Evolutionary conservation across 2,888 invertebrate genomes (phyloP).

Genomic region (Rutpela maculata): DNA sequence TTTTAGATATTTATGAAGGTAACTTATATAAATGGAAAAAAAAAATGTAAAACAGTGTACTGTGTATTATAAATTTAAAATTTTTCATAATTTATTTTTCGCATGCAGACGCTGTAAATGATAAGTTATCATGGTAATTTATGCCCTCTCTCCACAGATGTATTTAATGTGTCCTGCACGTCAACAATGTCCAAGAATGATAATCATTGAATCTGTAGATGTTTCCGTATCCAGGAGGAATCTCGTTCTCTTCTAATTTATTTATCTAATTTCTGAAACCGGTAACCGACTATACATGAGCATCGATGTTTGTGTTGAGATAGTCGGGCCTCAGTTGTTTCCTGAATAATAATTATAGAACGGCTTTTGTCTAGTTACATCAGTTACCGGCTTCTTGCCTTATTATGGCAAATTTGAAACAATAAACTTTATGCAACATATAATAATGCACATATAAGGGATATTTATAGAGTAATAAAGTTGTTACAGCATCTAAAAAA

Average conservation of each 20-base stretch:
- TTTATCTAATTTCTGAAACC: conserved; percentile 34
- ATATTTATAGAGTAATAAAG: conserved; percentile 49
- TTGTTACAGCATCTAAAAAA: conserved; percentile 24
- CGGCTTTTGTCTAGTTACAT: conserved; percentile 37
- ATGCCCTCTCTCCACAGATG: background rate
- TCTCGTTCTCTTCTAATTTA: conserved; percentile 37
- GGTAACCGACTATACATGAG: conserved; percentile 38
- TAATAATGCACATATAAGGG: conserved; percentile 52
- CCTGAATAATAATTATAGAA: conserved; percentile 41
- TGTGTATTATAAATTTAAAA: too few relatives aligned
- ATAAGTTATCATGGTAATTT: background rate
- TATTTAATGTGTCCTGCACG: background rate
- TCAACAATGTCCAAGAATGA: conserved; percentile 7
- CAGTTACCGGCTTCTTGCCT: conserved; percentile 42
- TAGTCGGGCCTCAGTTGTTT: conserved; percentile 38
- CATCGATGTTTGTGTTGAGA: conserved; percentile 39
- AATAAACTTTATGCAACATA: conserved; percentile 46
- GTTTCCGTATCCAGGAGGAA: conserved; percentile 40
- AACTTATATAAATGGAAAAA: too few relatives aligned
- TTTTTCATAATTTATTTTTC: too few relatives aligned
- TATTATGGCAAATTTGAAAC: conserved; percentile 55
- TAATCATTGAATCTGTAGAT: conserved; percentile 33
- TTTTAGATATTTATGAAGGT: too few relatives aligned
- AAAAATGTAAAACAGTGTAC: too few relatives aligned
- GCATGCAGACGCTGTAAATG: too few relatives aligned